These are phyloP conservation scores for Trinorchestia longiramus DNA, from an alignment of 1,140 invertebrate species.

Conservation along the genomic window DNA sequence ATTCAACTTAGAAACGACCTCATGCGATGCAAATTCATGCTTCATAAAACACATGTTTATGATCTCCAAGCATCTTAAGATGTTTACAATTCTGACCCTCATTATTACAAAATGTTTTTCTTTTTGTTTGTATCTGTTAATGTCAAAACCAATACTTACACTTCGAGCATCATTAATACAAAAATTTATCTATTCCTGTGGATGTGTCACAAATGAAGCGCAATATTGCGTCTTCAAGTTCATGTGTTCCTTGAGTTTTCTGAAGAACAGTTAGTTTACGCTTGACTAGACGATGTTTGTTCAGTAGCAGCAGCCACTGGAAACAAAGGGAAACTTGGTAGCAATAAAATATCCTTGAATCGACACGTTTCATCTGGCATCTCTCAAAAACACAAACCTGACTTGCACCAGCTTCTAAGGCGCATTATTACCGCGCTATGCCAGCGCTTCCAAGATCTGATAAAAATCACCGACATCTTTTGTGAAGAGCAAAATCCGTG, in stretches of 20 bases:
- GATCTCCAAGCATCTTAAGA: not conserved
- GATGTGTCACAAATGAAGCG: not conserved
- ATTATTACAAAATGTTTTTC: not conserved
- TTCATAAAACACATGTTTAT: not conserved
- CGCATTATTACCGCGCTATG: not conserved
- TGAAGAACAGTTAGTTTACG: not conserved
- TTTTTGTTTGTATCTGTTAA: not conserved
- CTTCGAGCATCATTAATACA: not conserved
- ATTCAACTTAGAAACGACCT: not conserved
- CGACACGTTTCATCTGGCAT: not conserved
- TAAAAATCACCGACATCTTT: not conserved
- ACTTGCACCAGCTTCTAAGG: not conserved
- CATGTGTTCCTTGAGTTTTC: not conserved
- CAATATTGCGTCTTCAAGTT: not conserved
- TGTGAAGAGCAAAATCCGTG: not conserved
- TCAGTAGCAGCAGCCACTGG: not conserved
- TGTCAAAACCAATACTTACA: not conserved
- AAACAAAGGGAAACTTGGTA: not conserved
- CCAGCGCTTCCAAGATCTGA: not conserved
- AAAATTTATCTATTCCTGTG: not conserved
- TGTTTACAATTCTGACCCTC: not conserved
- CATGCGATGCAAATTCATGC: not conserved
- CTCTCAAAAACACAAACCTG: not conserved
- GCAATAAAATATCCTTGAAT: not conserved
- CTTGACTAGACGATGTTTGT: not conserved